Evolutionary conservation across 2,888 invertebrate genomes (phyloP).

Genomic region (Metallyticus violacea): DNA sequence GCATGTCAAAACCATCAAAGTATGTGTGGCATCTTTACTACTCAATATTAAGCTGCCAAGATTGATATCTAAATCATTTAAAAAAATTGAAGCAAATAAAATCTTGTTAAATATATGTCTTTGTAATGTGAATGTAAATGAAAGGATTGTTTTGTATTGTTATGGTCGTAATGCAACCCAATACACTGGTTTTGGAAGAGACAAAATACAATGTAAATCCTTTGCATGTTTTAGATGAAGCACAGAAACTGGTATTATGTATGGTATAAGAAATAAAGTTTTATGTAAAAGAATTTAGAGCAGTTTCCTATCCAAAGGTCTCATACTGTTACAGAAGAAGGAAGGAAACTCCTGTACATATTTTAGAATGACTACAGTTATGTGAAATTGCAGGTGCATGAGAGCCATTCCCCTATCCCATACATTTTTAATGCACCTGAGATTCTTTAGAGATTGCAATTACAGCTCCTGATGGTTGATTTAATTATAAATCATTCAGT

Average conservation of each 20-base stretch:
- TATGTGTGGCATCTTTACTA: background rate
- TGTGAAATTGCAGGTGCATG: background rate
- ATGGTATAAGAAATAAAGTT: background rate
- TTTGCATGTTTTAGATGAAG: background rate
- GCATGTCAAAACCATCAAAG: background rate
- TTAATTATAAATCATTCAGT: no score
- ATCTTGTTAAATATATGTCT: background rate
- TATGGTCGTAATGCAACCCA: background rate
- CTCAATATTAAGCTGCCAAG: background rate
- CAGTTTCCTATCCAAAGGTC: slow-evolving; percentile 3
- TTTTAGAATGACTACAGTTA: background rate
- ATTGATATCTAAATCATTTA: background rate
- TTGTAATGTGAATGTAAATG: slow-evolving; percentile 5
- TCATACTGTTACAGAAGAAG: background rate
- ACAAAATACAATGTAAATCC: background rate
- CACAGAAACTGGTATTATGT: slow-evolving; percentile 1
- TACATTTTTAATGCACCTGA: background rate
- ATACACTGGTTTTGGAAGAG: background rate
- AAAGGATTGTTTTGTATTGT: slow-evolving; percentile 5
- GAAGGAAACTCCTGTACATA: background rate
- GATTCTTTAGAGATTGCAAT: background rate
- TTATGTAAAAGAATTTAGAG: background rate
- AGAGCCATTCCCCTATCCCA: background rate
- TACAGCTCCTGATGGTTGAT: background rate
- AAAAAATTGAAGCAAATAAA: background rate